Base-by-base conservation (phyloP, 2,888 invertebrate species). In the Drosophila buzzatii region DNA sequence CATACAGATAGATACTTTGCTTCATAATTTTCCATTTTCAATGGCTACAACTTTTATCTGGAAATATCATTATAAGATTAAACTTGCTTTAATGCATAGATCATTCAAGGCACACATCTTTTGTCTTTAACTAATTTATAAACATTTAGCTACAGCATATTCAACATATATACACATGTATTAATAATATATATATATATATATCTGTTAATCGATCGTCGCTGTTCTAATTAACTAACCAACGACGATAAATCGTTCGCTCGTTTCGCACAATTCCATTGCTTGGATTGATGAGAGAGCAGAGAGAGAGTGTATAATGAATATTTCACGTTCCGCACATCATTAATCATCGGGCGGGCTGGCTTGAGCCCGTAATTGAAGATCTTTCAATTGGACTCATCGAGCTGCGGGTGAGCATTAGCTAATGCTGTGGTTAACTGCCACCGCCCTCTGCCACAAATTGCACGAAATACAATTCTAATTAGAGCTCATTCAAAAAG, bases 401-500 rank as follows among this genome's bases (percentile, higher is more conserved):
- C 56, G 76, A 76, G 56, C 87, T 27, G 76, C 76, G 66, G 72
- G 73, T 37, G 60, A 62, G 67, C 74, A 78, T 70, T 73, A 63
- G 65, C 55, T 47, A 49, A 31, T 31, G 39, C 16, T n/a, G 16
- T 8, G 39, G 39, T 16, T 16, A 39, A 39, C 39, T 39, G 39
- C 31, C 31, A 33, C 63, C 35, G 45, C 31, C 45, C 64, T 41
- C 44, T 37, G 20, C 18, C n/a, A 5, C 58, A 62, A 62, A 71
- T 75, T 56, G 77, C 85, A 82, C 73, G 72, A 57, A 44, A 60
- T 60, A 70, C 83, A 79, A 89, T 90, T 85, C 90, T 91, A 89
- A 89, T 91, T 89, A 86, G 85, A 73, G 76, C 82, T 78, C 53
- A 91, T 91, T 90, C 82, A 90, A 66, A 73, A 41, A 66, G 37